A percentile compares a stretch with the other conserved stretches of the same genome.
These are phyloP conservation scores for Drosophila buzzatii DNA, from an alignment of 2,888 invertebrate genomes.

Conservation along the genomic window DNA sequence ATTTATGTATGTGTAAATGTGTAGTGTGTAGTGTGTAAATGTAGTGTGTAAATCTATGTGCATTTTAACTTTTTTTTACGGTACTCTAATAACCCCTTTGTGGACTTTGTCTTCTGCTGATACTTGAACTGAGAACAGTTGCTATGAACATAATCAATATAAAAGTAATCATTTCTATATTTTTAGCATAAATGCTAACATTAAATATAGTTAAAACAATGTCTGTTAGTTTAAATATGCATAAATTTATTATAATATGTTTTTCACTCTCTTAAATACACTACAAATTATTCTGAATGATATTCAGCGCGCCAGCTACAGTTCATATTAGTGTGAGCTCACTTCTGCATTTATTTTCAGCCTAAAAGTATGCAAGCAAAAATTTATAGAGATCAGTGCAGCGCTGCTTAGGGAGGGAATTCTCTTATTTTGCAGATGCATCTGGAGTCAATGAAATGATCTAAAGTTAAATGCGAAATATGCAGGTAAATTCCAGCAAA, in stretches of 20 bases:
- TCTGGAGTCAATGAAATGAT: not conserved
- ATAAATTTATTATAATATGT: not conserved
- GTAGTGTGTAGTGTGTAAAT: too few relatives aligned
- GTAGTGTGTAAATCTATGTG: too few relatives aligned
- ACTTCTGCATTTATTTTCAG: not conserved
- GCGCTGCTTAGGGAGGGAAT: fast-evolving
- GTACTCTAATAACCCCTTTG: too few relatives aligned
- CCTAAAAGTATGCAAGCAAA: slow-evolving; percentile 35
- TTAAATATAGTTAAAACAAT: too few relatives aligned
- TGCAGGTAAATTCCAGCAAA: not conserved
- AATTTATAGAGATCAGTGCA: not conserved
- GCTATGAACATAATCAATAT: too few relatives aligned
- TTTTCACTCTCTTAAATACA: not conserved
- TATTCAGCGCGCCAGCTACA: slow-evolving; percentile 44
- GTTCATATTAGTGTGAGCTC: not conserved
- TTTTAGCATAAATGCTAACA: too few relatives aligned
- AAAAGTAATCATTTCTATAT: too few relatives aligned
- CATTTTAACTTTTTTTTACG: too few relatives aligned
- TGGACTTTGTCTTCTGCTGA: too few relatives aligned
- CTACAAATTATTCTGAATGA: not conserved
- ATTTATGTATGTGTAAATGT: too few relatives aligned
- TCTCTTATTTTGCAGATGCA: not conserved
- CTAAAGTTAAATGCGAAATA: not conserved
- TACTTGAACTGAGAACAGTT: too few relatives aligned
- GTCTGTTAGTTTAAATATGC: too few relatives aligned